Conservation (phyloP, 2,797 vertebrate genomes). For the Acipenser oxyrinchus region DNA sequence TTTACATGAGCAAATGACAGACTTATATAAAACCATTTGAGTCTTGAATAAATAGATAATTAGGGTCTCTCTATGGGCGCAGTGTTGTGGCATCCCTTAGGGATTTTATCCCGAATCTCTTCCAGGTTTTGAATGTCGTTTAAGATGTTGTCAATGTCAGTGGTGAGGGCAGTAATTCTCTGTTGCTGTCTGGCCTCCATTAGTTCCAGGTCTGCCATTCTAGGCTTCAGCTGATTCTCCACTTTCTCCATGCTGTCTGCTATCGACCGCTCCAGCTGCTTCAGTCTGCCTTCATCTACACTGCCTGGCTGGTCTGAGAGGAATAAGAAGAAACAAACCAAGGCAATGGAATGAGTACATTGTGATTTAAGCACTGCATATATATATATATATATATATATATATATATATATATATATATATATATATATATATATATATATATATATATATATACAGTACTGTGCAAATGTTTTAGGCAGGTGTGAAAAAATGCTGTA, state of each 20-base stretch:
- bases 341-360: slow-evolving; percentile 4
- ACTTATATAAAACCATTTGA: too few relatives aligned
- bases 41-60: slow-evolving; percentile 17
- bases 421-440: too few relatives aligned
- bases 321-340: slow-evolving; percentile 20
- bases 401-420: too few relatives aligned
- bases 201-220: slow-evolving; percentile 57
- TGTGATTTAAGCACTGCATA: background rate
- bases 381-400: too few relatives aligned
- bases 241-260: slow-evolving; percentile 46
- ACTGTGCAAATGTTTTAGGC: too few relatives aligned
- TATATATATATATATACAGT: too few relatives aligned
- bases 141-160: slow-evolving; percentile 65
- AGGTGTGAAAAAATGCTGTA: too few relatives aligned
- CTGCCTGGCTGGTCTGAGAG: slow-evolving; percentile 49
- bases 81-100: slow-evolving; percentile 73
- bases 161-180: slow-evolving; percentile 46
- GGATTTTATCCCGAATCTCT: slow-evolving; percentile 63
- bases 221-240: slow-evolving; percentile 50
- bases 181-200: slow-evolving; percentile 47
- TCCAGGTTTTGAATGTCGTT: slow-evolving; percentile 77
- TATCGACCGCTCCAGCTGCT: slow-evolving; percentile 60
- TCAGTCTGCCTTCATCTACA: slow-evolving; percentile 57
- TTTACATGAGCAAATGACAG: too few relatives aligned
- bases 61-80: slow-evolving; percentile 63